These are phyloP conservation scores for Eledone cirrhosa DNA, from an alignment of 2,888 invertebrate species.

Conservation along the genomic window DNA sequence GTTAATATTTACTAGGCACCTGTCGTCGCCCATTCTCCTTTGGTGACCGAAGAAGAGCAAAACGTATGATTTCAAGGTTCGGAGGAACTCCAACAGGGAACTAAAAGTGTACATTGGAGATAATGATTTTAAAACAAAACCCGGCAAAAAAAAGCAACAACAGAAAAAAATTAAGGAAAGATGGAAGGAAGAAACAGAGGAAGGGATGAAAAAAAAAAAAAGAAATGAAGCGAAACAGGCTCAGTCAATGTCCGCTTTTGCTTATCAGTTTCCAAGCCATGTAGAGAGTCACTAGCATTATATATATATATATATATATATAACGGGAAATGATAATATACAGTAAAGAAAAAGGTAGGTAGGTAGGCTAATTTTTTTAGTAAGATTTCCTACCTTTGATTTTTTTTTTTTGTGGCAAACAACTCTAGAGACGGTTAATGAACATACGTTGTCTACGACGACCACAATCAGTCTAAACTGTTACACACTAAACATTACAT, in stretches of 20 bases:
- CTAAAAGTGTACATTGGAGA: slow-evolving; percentile 26
- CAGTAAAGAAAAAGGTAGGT: neutral
- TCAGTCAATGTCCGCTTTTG: neutral
- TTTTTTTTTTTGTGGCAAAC: too few species aligned
- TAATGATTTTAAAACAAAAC: too few species aligned
- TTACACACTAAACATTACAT: too few species aligned
- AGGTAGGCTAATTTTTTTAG: too few species aligned
- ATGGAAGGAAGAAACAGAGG: neutral
- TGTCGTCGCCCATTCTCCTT: slow-evolving; percentile 12
- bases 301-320: neutral
- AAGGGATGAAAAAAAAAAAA: neutral
- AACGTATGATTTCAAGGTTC: slow-evolving; percentile 1
- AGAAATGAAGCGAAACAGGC: neutral
- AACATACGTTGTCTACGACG: too few species aligned
- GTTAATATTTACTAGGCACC: slow-evolving; percentile 11
- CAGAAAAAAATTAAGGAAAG: neutral
- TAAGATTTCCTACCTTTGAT: too few species aligned
- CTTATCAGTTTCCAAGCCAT: too few species aligned
- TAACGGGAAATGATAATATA: neutral
- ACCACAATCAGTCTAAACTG: too few species aligned
- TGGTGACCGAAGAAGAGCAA: slow-evolving; percentile 17
- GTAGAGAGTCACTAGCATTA: neutral
- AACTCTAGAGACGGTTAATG: too few species aligned
- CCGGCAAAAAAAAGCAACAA: neutral
- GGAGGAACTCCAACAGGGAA: slow-evolving; percentile 21